phyloP scores from a whole-genome alignment of 2,888 invertebrate species.

The Helicoverpa assulta region DNA sequence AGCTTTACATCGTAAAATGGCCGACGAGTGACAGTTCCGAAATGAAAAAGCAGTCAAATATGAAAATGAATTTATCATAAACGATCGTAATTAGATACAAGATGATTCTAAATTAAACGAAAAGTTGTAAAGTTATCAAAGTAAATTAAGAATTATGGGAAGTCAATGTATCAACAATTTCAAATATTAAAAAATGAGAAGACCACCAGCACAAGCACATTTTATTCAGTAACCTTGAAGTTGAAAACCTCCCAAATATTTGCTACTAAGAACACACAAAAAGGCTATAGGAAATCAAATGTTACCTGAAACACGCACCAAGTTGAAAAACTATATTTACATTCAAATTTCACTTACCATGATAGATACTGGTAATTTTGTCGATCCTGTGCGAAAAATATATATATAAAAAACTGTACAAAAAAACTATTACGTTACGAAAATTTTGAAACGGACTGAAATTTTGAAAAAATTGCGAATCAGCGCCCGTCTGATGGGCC shows the following conservation, averaged over 20 bases:
- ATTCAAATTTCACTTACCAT: constrained; percentile 81
- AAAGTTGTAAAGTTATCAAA: too few species aligned
- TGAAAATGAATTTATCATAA: too few species aligned
- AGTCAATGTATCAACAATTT: too few species aligned
- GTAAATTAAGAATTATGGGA: too few species aligned
- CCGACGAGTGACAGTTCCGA: constrained; percentile 8
- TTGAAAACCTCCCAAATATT: neutral
- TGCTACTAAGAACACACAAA: neutral
- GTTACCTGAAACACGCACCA: constrained; percentile 5
- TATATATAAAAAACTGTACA: constrained; percentile 69
- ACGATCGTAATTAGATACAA: too few species aligned
- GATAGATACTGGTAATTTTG: constrained; percentile 83
- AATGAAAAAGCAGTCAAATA: neutral
- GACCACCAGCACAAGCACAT: neutral
- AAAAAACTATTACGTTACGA: constrained; percentile 78
- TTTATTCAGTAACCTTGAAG: neutral
- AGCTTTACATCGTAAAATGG: constrained; percentile 14
- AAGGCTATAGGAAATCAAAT: neutral
- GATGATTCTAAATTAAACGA: too few species aligned
- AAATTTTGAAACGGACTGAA: constrained; percentile 81
- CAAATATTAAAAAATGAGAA: neutral
- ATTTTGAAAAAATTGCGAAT: constrained; percentile 86
- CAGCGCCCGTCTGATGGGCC: constrained; percentile 79
- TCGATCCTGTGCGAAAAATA: constrained; percentile 70
- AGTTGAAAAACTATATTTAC: constrained; percentile 7